Percentiles rank a stretch among this genome's conserved stretches.
These are phyloP conservation scores for Pimephales promelas DNA, from an alignment of 2,113 vertebrate genomes.

Conservation along the genomic window DNA sequence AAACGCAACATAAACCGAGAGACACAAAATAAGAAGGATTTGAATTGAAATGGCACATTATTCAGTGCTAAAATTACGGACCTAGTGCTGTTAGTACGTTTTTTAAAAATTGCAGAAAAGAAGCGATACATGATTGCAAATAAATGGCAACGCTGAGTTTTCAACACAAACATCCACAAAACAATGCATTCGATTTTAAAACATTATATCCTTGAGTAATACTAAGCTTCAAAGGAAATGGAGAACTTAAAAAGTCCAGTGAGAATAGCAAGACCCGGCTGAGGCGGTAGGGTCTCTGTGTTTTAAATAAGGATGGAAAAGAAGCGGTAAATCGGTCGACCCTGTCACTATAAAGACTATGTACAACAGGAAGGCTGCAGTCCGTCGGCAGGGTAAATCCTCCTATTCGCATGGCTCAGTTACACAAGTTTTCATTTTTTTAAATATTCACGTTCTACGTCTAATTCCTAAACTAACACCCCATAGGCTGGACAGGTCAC, in stretches of 20 bases:
- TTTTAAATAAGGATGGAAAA: not conserved
- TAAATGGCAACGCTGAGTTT: conserved; percentile 16
- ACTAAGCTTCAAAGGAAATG: conserved; percentile 55
- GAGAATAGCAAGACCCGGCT: not conserved
- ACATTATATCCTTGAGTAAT: conserved; percentile 52
- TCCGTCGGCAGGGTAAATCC: conserved; percentile 59
- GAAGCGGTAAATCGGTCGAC: not conserved
- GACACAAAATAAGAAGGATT: not conserved
- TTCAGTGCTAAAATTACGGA: conserved; percentile 12
- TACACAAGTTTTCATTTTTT: conserved; percentile 61
- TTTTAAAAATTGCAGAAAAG: not conserved
- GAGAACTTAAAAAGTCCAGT: conserved; percentile 45
- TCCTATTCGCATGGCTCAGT: conserved; percentile 72
- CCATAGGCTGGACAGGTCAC: not conserved
- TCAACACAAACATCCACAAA: conserved; percentile 6
- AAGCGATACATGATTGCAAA: conserved; percentile 1
- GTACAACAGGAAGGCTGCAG: conserved; percentile 69
- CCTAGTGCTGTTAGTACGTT: not conserved
- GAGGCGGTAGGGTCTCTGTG: not conserved
- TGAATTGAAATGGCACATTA: conserved; percentile 16
- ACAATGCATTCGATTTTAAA: conserved; percentile 34
- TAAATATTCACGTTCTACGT: conserved; percentile 62
- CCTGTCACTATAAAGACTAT: conserved; percentile 29
- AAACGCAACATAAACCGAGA: not conserved
- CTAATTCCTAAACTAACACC: conserved; percentile 51